Evolutionary conservation across 2,888 invertebrate species (phyloP), one percentile per base, ranked within the genome.

Genomic region (Pammene aurita): DNA sequence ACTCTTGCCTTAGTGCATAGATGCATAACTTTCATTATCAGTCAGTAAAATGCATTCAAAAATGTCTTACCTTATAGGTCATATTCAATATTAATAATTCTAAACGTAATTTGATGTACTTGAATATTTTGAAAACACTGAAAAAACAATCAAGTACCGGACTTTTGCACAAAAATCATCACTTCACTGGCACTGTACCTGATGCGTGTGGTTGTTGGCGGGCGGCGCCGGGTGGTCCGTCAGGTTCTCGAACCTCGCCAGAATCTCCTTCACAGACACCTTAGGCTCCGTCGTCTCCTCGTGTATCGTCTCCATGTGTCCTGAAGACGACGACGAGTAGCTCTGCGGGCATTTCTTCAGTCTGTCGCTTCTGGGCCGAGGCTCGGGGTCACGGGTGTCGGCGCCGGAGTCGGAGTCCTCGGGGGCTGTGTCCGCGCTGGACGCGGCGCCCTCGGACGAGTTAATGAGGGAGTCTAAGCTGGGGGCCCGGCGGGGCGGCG

Each of bases 211-310:
- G 52, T 34, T 26, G 54, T 34, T n/a, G 35, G 16, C 61, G 62
- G 26, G 75, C 71, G 73, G 93, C 67, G 67, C 68, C 68, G 68
- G 68, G 52, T 92, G 93, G 77, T 93, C 91, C 71, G 87, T 94
- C 75, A 95, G 92, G 81, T 95, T 95, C 87, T 96, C 97, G 87
- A 97, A 97, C 74, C 96, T 93, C 66, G 96, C 96, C 77, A 96
- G 92, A 76, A 97, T 96, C 82, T 96, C 96, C 83, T 96, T 95
- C 73, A 96, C 96, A 73, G 96, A 96, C 79, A 96, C 94, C 90
- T 97, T 96, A n/a, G 95, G 95, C 83, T 96, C 96, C 56, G 91
- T 92, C 44, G 94, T 94, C 80, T 96, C 96, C 85, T 96, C 96
- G 70, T 96, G 94, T 73, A 96, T 96, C 61, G 96, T 96, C 86